phyloP scores from a whole-genome alignment of 2,797 vertebrate species.

The Rousettus madagascariensis region DNA sequence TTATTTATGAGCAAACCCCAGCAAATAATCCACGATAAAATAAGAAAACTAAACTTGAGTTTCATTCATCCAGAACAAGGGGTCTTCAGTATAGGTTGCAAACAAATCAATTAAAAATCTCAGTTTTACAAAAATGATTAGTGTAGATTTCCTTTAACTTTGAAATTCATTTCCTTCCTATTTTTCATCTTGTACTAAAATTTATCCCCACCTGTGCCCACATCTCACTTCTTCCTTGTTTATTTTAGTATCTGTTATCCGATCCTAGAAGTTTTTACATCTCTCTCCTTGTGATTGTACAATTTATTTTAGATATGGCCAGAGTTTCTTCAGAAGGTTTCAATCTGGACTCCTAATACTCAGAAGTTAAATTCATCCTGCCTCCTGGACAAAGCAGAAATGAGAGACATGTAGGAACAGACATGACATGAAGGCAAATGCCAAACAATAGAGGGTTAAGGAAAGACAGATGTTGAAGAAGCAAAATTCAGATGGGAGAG shows the following conservation, averaged over 20 bases:
- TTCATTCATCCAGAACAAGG: neutral
- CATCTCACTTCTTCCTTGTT: neutral
- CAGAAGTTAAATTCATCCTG: slow-evolving; percentile 49
- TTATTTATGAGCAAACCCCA: neutral
- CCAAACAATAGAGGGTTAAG: neutral
- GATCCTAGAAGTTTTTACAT: slow-evolving; percentile 39
- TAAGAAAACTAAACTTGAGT: neutral
- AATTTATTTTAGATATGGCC: slow-evolving; percentile 64
- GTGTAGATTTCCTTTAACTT: neutral
- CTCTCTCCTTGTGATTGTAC: slow-evolving; percentile 44
- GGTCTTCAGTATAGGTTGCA: neutral
- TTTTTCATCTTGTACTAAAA: neutral
- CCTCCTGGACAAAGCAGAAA: neutral
- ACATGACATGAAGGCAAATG: neutral
- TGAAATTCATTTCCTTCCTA: slow-evolving; percentile 36
- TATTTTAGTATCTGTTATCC: slow-evolving; percentile 8
- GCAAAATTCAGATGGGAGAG: neutral
- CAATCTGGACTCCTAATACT: slow-evolving; percentile 31
- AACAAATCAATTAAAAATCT: neutral
- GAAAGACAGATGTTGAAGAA: neutral
- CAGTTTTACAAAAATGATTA: neutral
- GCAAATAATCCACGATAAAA: neutral
- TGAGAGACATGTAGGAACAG: slow-evolving; percentile 3
- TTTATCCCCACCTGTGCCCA: neutral
- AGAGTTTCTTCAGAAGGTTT: slow-evolving; percentile 56